Evolutionary conservation across 2,888 invertebrate genomes (phyloP).

Genomic region (Caenorhabditis imperialis): DNA sequence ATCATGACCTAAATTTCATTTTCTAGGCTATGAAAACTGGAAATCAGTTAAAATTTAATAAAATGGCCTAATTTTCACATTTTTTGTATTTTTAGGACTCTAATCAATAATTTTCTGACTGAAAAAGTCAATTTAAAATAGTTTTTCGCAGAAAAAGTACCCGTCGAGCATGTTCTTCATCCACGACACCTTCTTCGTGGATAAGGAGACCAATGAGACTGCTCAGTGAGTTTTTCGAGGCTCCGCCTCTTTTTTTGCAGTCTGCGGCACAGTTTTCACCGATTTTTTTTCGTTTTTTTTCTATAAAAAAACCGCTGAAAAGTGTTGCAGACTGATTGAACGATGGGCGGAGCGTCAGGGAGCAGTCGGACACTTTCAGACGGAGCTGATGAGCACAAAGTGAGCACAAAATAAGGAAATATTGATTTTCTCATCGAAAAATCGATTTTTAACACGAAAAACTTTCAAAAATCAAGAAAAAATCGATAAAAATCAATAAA

Average conservation of each 20-base stretch:
- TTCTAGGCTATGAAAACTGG: neutral
- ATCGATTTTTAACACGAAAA: no score
- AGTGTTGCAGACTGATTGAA: slow-evolving; percentile 80
- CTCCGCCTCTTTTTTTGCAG: no score
- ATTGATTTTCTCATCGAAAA: no score
- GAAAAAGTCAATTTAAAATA: neutral
- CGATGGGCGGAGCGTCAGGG: no score
- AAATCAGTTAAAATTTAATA: neutral
- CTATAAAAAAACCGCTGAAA: slow-evolving; percentile 72
- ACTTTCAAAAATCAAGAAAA: no score
- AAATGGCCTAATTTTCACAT: neutral
- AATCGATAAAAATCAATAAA: neutral
- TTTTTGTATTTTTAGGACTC: no score
- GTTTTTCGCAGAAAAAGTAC: slow-evolving; percentile 81
- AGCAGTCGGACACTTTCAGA: no score
- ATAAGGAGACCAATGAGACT: slow-evolving; percentile 79
- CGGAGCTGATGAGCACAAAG: slow-evolving; percentile 50
- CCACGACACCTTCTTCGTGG: slow-evolving; percentile 87
- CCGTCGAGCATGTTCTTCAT: slow-evolving; percentile 87
- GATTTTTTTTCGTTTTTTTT: no score
- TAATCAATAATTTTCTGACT: no score
- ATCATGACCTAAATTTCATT: no score
- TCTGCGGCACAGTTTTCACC: no score
- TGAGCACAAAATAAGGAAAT: no score
- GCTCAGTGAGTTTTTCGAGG: slow-evolving; percentile 19